Evolutionary conservation across 1,140 invertebrate species (phyloP).

Genomic region (Gryllus bimaculatus): DNA sequence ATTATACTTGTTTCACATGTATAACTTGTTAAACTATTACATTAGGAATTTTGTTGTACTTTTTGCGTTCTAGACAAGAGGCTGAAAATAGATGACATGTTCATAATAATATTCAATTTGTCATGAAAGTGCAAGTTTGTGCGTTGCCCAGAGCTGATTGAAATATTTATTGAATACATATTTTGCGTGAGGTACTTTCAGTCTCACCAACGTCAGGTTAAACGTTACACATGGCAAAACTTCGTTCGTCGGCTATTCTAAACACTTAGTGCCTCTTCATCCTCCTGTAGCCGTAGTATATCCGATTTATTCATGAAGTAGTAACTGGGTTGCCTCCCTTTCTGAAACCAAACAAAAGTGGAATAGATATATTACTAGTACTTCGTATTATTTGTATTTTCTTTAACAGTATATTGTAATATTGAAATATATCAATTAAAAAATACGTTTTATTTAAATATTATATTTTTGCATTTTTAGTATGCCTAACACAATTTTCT

Average conservation of each 20-base stretch:
- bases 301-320: slow-evolving; percentile 88
- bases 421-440: too few species aligned
- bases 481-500: too few species aligned
- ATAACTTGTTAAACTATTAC: not conserved
- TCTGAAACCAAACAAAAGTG: slow-evolving; percentile 34
- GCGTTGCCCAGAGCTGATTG: not conserved
- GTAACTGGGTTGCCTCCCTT: slow-evolving; percentile 79
- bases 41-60: not conserved
- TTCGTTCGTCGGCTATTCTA: not conserved
- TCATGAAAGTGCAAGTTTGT: not conserved
- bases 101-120: not conserved
- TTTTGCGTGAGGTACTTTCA: not conserved
- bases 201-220: not conserved
- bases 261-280: slow-evolving; percentile 48
- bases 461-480: too few species aligned
- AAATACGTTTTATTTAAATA: too few species aligned
- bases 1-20: not conserved
- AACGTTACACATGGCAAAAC: not conserved
- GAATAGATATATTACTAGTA: not conserved
- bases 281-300: slow-evolving; percentile 70
- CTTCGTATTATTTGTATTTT: too few species aligned
- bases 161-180: not conserved
- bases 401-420: too few species aligned
- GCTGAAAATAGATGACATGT: not conserved
- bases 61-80: not conserved